Conservation (phyloP, 2,113 vertebrate species). For the Zosterops borbonicus region DNA sequence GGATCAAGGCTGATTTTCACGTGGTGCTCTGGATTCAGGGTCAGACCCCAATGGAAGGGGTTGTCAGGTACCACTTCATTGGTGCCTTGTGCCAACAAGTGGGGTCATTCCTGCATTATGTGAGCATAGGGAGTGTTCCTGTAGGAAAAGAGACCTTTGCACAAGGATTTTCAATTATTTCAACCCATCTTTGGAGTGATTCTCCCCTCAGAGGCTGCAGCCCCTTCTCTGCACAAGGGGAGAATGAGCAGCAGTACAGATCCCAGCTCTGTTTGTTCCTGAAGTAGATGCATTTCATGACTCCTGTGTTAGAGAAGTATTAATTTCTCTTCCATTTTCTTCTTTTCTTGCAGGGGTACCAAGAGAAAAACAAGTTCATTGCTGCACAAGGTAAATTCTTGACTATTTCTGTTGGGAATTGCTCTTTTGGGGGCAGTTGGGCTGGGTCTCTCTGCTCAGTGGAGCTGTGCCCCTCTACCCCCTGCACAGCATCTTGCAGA, state of each 20-base stretch:
- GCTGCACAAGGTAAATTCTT: slow-evolving; percentile 90
- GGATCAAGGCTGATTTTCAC: not conserved
- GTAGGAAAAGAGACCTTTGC: not conserved
- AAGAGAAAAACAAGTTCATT: slow-evolving; percentile 99
- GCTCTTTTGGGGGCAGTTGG: not conserved
- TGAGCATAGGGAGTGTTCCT: not conserved
- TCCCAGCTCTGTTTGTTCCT: not conserved
- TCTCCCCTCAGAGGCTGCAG: not conserved
- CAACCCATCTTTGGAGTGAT: not conserved
- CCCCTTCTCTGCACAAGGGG: not conserved
- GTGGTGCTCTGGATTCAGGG: not conserved
- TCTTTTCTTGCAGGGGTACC: slow-evolving; percentile 85
- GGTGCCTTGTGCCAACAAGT: not conserved
- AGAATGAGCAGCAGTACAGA: not conserved
- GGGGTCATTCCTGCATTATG: rapidly evolving
- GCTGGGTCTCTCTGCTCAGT: not conserved
- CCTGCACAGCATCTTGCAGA: not conserved
- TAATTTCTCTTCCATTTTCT: not conserved
- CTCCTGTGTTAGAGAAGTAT: not conserved
- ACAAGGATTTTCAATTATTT: not conserved
- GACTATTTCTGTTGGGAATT: not conserved
- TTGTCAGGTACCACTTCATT: not conserved
- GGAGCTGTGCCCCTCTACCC: not conserved
- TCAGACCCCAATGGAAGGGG: not conserved
- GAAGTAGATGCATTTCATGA: not conserved